Percentiles rank a stretch among this genome's conserved stretches.
phyloP scores from a whole-genome alignment of 2,113 vertebrate genomes.

The Cyprinus carpio region DNA sequence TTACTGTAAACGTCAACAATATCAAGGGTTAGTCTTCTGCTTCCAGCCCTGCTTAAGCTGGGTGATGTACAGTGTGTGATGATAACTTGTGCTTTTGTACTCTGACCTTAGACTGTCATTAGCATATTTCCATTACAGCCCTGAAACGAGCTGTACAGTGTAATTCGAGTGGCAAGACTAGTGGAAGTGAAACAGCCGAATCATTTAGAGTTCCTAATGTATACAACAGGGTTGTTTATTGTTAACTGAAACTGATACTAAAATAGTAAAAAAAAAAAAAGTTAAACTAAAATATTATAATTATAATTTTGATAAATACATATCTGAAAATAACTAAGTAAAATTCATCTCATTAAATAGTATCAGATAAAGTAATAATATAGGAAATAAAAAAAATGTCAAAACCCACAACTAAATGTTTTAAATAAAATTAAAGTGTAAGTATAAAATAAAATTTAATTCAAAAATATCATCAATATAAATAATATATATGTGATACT shows the following conservation, averaged over 20 bases:
- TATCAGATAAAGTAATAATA: too few relatives aligned
- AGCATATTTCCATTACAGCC: background rate
- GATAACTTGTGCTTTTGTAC: background rate
- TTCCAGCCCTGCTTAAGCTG: slow-evolving; percentile 90
- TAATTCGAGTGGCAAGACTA: background rate
- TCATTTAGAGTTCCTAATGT: background rate
- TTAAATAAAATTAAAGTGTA: too few relatives aligned
- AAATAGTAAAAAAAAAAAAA: background rate
- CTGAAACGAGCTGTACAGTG: background rate
- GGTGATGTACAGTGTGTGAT: slow-evolving; percentile 75
- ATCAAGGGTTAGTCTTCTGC: slow-evolving; percentile 86
- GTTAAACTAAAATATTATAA: background rate
- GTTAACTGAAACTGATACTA: background rate
- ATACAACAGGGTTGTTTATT: background rate
- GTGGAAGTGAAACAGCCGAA: background rate
- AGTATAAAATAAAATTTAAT: too few relatives aligned
- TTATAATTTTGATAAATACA: too few relatives aligned
- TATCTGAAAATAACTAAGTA: too few relatives aligned
- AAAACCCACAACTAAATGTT: too few relatives aligned
- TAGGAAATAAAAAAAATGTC: too few relatives aligned
- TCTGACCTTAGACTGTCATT: background rate
- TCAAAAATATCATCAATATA: too few relatives aligned
- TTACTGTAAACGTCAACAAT: slow-evolving; percentile 86
- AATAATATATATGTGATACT: too few relatives aligned
- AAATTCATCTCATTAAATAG: too few relatives aligned